A percentile compares a stretch with the other conserved stretches of the same genome.
Evolutionary conservation across 1,140 invertebrate genomes (phyloP).

Genomic region (Monochamus saltuarius): DNA sequence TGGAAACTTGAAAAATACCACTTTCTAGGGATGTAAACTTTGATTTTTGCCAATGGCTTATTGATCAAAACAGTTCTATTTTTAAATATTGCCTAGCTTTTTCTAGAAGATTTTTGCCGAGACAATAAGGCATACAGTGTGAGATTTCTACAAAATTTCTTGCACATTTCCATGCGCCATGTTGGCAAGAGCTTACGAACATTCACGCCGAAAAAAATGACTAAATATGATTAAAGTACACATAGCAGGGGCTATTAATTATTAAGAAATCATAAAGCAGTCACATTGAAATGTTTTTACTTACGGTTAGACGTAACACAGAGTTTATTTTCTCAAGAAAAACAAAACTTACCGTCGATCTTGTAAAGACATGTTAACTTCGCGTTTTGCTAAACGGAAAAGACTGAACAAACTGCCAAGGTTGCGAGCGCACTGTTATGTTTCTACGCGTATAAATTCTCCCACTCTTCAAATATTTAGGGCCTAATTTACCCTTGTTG

Average conservation of each 20-base stretch:
- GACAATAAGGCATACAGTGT: neutral
- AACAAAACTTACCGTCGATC: constrained; percentile 71
- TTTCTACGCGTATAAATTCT: constrained; percentile 40
- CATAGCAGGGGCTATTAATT: neutral
- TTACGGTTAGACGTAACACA: constrained; percentile 27
- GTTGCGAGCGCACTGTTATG: constrained; percentile 41
- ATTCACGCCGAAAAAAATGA: constrained; percentile 38
- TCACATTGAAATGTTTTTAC: constrained; percentile 19
- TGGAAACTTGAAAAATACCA: no score
- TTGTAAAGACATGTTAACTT: constrained; percentile 74
- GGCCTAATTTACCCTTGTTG: no score
- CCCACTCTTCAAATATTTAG: no score
- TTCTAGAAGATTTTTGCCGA: neutral
- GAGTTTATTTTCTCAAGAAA: constrained; percentile 34
- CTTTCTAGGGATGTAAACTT: no score
- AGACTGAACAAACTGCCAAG: constrained; percentile 52
- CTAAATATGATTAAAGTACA: constrained; percentile 35
- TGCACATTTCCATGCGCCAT: constrained; percentile 62
- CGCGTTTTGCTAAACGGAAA: constrained; percentile 69
- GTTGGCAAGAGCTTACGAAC: constrained; percentile 61
- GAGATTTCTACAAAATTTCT: neutral
- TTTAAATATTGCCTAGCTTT: neutral
- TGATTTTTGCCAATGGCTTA: neutral
- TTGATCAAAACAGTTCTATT: neutral
- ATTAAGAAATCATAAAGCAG: constrained; percentile 17